phyloP scores from a whole-genome alignment of 2,797 vertebrate species.

The Chiroxiphia lanceolata region DNA sequence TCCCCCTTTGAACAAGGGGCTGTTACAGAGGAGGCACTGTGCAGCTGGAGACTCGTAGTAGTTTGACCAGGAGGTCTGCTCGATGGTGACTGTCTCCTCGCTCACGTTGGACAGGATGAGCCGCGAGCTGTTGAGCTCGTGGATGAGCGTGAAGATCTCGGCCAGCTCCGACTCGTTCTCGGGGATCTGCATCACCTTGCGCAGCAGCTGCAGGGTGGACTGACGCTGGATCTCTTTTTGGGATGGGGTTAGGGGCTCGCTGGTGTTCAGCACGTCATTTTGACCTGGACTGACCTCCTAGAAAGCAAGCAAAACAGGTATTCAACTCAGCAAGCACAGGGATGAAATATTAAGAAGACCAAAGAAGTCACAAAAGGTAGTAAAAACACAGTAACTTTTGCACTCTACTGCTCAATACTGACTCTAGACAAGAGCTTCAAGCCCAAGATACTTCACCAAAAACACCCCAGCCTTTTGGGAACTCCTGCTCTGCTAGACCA shows the following conservation, averaged over 20 bases:
- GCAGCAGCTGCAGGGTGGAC: slow-evolving; percentile 89
- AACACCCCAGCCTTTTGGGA: not conserved
- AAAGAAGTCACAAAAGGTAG: not conserved
- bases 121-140: slow-evolving; percentile 89
- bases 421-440: not conserved
- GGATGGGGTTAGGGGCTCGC: slow-evolving; percentile 77
- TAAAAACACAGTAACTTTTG: not conserved
- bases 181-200: slow-evolving; percentile 87
- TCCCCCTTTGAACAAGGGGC: slow-evolving; percentile 89
- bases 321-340: not conserved
- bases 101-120: slow-evolving; percentile 84
- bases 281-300: slow-evolving; percentile 70
- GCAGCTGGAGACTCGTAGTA: slow-evolving; percentile 90
- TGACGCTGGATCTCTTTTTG: slow-evolving; percentile 91
- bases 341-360: not conserved
- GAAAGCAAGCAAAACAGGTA: not conserved
- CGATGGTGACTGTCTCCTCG: slow-evolving; percentile 83
- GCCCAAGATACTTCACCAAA: not conserved
- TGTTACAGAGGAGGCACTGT: slow-evolving; percentile 90
- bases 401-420: not conserved
- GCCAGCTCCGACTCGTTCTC: slow-evolving; percentile 91
- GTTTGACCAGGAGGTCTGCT: slow-evolving; percentile 91
- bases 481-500: not conserved
- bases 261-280: slow-evolving; percentile 76
- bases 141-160: slow-evolving; percentile 87